Evolutionary conservation across 2,113 vertebrate genomes (phyloP).

Genomic region (Bubo bubo): DNA sequence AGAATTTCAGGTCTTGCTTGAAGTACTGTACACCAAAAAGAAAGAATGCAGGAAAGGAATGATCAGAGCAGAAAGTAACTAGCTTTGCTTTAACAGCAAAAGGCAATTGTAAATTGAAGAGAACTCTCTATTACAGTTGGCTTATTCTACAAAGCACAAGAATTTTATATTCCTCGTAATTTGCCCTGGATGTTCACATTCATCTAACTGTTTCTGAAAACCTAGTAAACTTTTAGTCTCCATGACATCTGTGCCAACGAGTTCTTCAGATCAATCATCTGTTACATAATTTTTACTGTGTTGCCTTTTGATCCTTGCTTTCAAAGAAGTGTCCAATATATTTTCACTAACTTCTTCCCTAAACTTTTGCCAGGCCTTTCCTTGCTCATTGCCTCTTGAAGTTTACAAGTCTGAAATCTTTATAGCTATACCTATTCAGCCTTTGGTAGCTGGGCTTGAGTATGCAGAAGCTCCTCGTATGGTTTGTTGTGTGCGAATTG

Average conservation of each 20-base stretch:
- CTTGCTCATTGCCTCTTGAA: not conserved
- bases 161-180: not conserved
- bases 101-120: constrained; percentile 27
- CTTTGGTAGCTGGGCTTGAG: not conserved
- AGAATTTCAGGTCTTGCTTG: not conserved
- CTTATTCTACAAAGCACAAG: constrained; percentile 26
- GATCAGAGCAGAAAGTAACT: constrained; percentile 18
- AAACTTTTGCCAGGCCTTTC: not conserved
- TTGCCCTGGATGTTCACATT: not conserved
- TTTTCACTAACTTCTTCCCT: not conserved
- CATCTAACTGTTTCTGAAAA: constrained; percentile 21
- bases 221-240: constrained; percentile 9
- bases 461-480: not conserved
- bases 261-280: constrained; percentile 17
- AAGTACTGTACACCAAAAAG: not conserved
- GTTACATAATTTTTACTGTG: not conserved
- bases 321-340: not conserved
- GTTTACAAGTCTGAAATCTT: not conserved
- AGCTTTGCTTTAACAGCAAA: constrained; percentile 21
- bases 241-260: constrained; percentile 1
- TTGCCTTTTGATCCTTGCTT: constrained; percentile 17
- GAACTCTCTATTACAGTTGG: constrained; percentile 7
- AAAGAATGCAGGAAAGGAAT: not conserved
- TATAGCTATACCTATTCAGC: not conserved
- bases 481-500: not conserved